Conservation (phyloP, 2,888 invertebrate species). For the Girardia tigrina region DNA sequence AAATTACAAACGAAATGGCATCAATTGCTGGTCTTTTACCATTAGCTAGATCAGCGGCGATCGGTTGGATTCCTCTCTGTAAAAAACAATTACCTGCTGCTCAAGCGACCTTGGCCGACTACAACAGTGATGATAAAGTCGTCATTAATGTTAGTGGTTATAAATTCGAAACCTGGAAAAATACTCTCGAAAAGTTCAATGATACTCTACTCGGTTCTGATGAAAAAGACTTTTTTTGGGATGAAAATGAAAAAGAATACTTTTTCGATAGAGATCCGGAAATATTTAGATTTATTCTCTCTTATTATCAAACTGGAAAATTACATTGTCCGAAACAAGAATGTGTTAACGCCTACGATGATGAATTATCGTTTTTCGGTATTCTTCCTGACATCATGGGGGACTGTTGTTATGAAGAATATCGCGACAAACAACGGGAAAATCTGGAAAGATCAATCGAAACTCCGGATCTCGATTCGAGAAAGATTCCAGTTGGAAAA, state of each 20-base stretch:
- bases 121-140: constrained; percentile 87
- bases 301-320: constrained; percentile 97
- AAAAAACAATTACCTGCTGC: constrained; percentile 92
- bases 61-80: constrained; percentile 99
- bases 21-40: constrained; percentile 99
- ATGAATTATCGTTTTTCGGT: constrained; percentile 95
- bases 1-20: constrained; percentile 61
- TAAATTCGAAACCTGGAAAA: constrained; percentile 94
- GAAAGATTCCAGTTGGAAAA: constrained; percentile 53
- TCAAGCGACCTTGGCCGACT: constrained; percentile 57
- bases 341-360: constrained; percentile 94
- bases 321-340: constrained; percentile 97
- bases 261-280: constrained; percentile 99
- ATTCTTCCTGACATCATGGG: constrained; percentile 89
- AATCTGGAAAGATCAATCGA: constrained; percentile 95
- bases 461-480: constrained; percentile 57
- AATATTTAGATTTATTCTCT: constrained; percentile 90
- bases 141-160: constrained; percentile 84
- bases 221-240: constrained; percentile 96
- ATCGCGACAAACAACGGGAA: constrained; percentile 91
- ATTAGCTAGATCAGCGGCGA: constrained; percentile 98
- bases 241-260: constrained; percentile 91
- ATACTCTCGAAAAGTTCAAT: constrained; percentile 95
- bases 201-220: constrained; percentile 90
- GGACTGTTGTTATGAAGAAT: constrained; percentile 99